Evolutionary conservation across 1,140 invertebrate genomes (phyloP).

Genomic region (Aphidius ervi): DNA sequence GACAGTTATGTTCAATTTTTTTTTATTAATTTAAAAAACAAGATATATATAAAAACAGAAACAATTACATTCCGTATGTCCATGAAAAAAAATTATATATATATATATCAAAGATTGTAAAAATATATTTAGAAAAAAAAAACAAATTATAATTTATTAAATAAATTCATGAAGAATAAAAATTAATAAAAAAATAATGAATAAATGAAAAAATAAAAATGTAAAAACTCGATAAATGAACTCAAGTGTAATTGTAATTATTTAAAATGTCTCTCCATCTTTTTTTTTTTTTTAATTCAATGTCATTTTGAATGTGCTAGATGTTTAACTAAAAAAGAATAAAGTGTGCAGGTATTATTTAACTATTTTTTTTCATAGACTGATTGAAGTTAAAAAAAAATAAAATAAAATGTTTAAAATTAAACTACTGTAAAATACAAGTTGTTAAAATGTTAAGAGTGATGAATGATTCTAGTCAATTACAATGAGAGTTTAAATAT

Average conservation of each 20-base stretch:
- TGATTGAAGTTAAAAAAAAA: conserved; percentile 1
- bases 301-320: too few relatives aligned
- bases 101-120: background rate
- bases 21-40: too few relatives aligned
- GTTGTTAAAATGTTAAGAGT: conserved; percentile 36
- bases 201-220: too few relatives aligned
- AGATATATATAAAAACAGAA: conserved; percentile 2
- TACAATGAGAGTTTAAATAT: conserved; percentile 24
- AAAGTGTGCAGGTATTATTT: too few relatives aligned
- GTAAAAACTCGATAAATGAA: too few relatives aligned
- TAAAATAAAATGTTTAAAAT: background rate
- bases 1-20: too few relatives aligned
- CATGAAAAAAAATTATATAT: background rate
- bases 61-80: background rate
- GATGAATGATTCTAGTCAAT: conserved; percentile 54
- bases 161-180: too few relatives aligned
- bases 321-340: background rate
- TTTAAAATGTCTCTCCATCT: too few relatives aligned
- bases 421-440: conserved; percentile 10
- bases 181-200: too few relatives aligned
- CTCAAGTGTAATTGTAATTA: too few relatives aligned
- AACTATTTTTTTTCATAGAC: background rate
- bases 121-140: background rate
- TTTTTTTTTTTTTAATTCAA: too few relatives aligned
- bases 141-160: too few relatives aligned